Evolutionary conservation across 2,113 vertebrate genomes (phyloP), one percentile per base, ranked within the genome.

Genomic region (Planiliza haematocheilus): DNA sequence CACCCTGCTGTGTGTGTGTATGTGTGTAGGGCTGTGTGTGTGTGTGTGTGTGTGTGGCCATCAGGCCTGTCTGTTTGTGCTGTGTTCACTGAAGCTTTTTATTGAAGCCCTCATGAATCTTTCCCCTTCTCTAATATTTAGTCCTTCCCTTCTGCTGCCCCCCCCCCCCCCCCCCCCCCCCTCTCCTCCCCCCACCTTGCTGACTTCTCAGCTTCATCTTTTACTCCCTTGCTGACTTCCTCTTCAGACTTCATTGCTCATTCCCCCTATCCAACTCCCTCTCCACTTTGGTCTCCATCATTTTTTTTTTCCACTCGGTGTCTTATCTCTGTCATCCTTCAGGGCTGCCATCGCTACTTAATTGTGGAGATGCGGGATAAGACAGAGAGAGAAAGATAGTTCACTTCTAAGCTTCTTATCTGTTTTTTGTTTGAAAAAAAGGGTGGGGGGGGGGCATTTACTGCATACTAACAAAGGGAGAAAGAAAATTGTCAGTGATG

Each of bases 31-130:
- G 62, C 67, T 45, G 59, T 68, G 43, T 36, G 70, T 75, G 60
- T 50, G 43, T 63, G 51, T 46, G 49, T 64, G 63, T 51, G 70
- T 61, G 57, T 14, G 52, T 14, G 48, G 62, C 81, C 73, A 75
- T 51, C 64, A 70, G 43, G 72, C 57, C 56, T 83, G 86, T 70
- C 82, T 79, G 77, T 77, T 80, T 70, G 67, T 64, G 61, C 73
- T 77, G 82, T 88, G 82, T 74, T 90, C 86, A 87, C 75, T 87
- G 80, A 88, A 88, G 86, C 88, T 80, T 88, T 85, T 85, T 83
- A 87, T 90, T 87, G 84, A 87, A 86, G 74, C 84, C 81, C 67
- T 86, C 76, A 80, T 86, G 86, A 88, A 87, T 87, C 84, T 82
- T 80, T 82, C 81, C 61, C 64, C 73, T 66, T 78, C 64, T 80